Evolutionary conservation across 2,888 invertebrate species (phyloP).

Genomic region (Sisyra terminalis): DNA sequence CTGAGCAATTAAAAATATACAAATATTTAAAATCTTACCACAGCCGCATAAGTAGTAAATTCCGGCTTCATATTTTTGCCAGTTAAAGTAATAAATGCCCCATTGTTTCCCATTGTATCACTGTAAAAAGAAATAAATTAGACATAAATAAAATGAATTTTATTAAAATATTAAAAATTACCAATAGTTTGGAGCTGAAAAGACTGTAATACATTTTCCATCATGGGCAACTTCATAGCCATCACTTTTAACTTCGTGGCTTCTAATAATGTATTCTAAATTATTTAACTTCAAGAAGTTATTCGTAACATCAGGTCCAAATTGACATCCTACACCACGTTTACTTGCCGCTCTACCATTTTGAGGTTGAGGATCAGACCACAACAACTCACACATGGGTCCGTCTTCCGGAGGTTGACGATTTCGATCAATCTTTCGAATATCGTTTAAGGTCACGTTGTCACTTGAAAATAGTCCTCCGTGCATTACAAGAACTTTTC

Average conservation of each 20-base stretch:
- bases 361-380: conserved; percentile 96
- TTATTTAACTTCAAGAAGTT: conserved; percentile 71
- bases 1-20: conserved; percentile 8
- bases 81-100: conserved; percentile 90
- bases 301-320: conserved; percentile 93
- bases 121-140: conserved; percentile 36
- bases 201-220: conserved; percentile 94
- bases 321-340: conserved; percentile 95
- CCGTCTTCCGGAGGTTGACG: conserved; percentile 96
- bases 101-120: conserved; percentile 98
- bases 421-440: conserved; percentile 75
- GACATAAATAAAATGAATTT: not conserved
- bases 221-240: conserved; percentile 93
- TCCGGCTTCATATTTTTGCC: conserved; percentile 84
- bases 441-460: conserved; percentile 84
- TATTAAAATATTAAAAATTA: conserved; percentile 26
- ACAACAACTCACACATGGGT: conserved; percentile 91
- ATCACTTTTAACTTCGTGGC: conserved; percentile 94
- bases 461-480: conserved; percentile 94
- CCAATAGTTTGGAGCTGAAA: conserved; percentile 99
- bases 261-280: conserved; percentile 85
- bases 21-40: conserved; percentile 45
- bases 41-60: conserved; percentile 85
- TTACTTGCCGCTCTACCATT: conserved; percentile 82
- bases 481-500: conserved; percentile 80